Percentiles rank a stretch among this genome's conserved stretches.
phyloP scores from a whole-genome alignment of 2,113 vertebrate species.

The Odocoileus virginianus region DNA sequence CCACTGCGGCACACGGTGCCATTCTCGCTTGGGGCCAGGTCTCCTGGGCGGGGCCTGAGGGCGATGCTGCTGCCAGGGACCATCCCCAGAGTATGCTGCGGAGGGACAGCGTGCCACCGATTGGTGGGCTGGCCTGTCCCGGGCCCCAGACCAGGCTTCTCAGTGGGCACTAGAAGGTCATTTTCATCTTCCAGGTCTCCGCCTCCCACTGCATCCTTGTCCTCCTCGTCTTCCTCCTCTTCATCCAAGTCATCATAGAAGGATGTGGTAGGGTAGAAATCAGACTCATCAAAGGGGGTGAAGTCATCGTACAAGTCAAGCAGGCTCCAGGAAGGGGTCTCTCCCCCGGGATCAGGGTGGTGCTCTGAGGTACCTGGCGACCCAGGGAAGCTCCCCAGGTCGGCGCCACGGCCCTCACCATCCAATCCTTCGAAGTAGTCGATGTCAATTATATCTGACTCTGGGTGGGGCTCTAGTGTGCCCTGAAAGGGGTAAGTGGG shows the following conservation, averaged over 20 bases:
- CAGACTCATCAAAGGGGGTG: slow-evolving; percentile 88
- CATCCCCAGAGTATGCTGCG: slow-evolving; percentile 55
- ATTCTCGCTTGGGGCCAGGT: slow-evolving; percentile 65
- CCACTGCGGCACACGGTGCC: slow-evolving; percentile 86
- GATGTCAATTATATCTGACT: slow-evolving; percentile 82
- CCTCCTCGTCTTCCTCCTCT: slow-evolving; percentile 76
- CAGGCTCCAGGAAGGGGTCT: slow-evolving; percentile 87
- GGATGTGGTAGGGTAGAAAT: slow-evolving; percentile 88
- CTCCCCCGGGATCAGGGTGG: slow-evolving; percentile 62
- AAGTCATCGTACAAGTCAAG: slow-evolving; percentile 90
- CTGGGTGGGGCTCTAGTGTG: slow-evolving; percentile 56
- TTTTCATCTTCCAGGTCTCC: slow-evolving; percentile 72
- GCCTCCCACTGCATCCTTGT: slow-evolving; percentile 58
- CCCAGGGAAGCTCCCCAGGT: slow-evolving; percentile 77
- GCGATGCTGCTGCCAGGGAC: slow-evolving; percentile 45
- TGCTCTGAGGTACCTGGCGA: slow-evolving; percentile 74
- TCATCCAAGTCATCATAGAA: slow-evolving; percentile 85
- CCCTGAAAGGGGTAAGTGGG: slow-evolving; percentile 59
- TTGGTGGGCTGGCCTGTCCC: slow-evolving; percentile 58
- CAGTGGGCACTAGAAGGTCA: slow-evolving; percentile 56
- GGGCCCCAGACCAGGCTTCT: slow-evolving; percentile 65
- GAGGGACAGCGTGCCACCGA: slow-evolving; percentile 57
- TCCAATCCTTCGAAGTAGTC: slow-evolving; percentile 87
- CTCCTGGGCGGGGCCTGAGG: slow-evolving; percentile 55
- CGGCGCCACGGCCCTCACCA: slow-evolving; percentile 64